Base-by-base conservation (phyloP, 37 sponge, comb jelly and placozoan genomes). In the Theonella swinhoei region DNA sequence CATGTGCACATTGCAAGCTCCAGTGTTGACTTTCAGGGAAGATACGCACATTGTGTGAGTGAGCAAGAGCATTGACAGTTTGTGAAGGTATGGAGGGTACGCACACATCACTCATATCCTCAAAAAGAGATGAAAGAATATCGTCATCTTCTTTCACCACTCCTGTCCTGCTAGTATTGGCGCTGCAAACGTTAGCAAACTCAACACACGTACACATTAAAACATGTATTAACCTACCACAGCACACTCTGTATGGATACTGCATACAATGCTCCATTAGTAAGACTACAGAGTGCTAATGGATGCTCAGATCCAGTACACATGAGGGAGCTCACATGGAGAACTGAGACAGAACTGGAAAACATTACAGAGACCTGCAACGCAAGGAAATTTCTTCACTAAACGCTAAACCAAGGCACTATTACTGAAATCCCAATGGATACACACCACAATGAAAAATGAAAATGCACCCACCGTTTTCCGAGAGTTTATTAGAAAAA, bases 341-440 rank as follows among this genome's bases (percentile, higher is more conserved):
- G 60, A 20, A 82, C 62, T 34, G 72, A 26, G 14, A 14, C 54
- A 47, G 54, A 17, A 47, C 59, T 47, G 4, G 47, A 75, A 43
- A 75, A 75, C 58, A 47, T 75, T 32, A 47, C 65, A 63, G 78
- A 61, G 64, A 36, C 39, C 64, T 63, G 41, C 24, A 32, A 63
- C 0, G 47, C 35, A 31, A 74, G 30, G 77, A 54, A 58, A 58
- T 2, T 76, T 58, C n/a, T n/a, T n/a, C n/a, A n/a, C n/a, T n/a
- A n/a, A n/a, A n/a, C n/a, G n/a, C n/a, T n/a, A n/a, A n/a, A n/a
- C n/a, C n/a, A n/a, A n/a, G n/a, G n/a, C n/a, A n/a, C n/a, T n/a
- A n/a, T n/a, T n/a, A n/a, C n/a, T n/a, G n/a, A n/a, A n/a, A n/a
- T n/a, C n/a, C n/a, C n/a, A n/a, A n/a, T n/a, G n/a, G n/a, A n/a